phyloP scores from a whole-genome alignment of 2,888 invertebrate genomes.

The Diabrotica balteata region DNA sequence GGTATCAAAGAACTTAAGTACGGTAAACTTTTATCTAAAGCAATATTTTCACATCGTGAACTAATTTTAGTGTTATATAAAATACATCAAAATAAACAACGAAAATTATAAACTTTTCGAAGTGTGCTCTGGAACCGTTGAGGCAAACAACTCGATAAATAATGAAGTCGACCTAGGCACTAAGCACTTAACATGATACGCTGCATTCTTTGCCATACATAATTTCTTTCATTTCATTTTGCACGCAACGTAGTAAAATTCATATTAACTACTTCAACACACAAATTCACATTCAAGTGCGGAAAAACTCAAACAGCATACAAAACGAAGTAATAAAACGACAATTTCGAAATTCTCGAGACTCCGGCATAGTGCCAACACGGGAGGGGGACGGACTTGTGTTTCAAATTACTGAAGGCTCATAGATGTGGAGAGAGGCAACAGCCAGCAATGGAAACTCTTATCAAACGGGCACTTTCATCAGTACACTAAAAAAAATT shows the following conservation, averaged over 20 bases:
- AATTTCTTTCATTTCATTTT: slow-evolving; percentile 9
- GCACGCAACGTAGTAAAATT: slow-evolving; percentile 17
- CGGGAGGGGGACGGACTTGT: slow-evolving; percentile 43
- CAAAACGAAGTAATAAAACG: slow-evolving; percentile 48
- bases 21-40: too few species aligned
- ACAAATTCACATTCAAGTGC: slow-evolving; percentile 21
- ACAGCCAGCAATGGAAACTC: slow-evolving; percentile 12
- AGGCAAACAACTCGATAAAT: too few species aligned
- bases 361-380: slow-evolving; percentile 41
- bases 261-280: slow-evolving; percentile 23
- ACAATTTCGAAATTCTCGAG: slow-evolving; percentile 49
- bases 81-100: too few species aligned
- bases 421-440: slow-evolving; percentile 23
- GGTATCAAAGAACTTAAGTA: too few species aligned
- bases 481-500: neutral
- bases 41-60: too few species aligned
- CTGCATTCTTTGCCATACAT: neutral
- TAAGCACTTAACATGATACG: too few species aligned
- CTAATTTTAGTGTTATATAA: too few species aligned
- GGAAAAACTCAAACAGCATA: slow-evolving; percentile 24
- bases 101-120: too few species aligned
- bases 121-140: too few species aligned
- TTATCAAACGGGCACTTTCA: slow-evolving; percentile 14
- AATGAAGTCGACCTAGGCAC: too few species aligned
- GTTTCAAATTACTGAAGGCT: slow-evolving; percentile 39